These are phyloP conservation scores for Oryzias curvinotus DNA, from an alignment of 2,113 vertebrate genomes.

Conservation along the genomic window DNA sequence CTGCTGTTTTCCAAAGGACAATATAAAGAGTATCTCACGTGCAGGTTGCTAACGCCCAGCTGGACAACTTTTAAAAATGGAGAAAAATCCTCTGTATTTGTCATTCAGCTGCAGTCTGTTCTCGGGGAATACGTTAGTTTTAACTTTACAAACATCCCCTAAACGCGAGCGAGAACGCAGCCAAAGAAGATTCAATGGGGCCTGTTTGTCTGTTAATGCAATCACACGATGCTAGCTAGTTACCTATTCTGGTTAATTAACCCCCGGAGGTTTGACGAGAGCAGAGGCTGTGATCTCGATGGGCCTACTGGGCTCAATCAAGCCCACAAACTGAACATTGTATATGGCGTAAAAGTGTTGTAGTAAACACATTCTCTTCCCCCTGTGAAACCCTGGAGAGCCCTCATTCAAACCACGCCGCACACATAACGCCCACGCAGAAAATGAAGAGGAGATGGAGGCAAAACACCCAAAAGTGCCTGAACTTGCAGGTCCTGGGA, in stretches of 20 bases:
- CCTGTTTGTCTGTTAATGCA: slow-evolving; percentile 64
- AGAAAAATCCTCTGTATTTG: not conserved
- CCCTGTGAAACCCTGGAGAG: slow-evolving; percentile 59
- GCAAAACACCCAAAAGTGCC: slow-evolving; percentile 24
- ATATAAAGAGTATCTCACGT: slow-evolving; percentile 22
- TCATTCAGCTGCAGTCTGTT: slow-evolving; percentile 3
- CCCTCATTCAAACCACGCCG: slow-evolving; percentile 83
- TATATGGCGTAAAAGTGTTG: slow-evolving; percentile 81
- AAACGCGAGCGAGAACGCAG: slow-evolving; percentile 1
- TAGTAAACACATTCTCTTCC: slow-evolving; percentile 86
- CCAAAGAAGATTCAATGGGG: slow-evolving; percentile 35
- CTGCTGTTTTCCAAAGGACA: slow-evolving; percentile 3
- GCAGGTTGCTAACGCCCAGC: not conserved
- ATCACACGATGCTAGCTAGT: slow-evolving; percentile 56
- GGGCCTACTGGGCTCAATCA: slow-evolving; percentile 92
- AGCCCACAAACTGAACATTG: slow-evolving; percentile 78
- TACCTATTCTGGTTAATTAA: slow-evolving; percentile 87
- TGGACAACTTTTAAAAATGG: not conserved
- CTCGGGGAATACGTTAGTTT: not conserved
- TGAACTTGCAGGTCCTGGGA: slow-evolving; percentile 14
- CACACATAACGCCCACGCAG: slow-evolving; percentile 47
- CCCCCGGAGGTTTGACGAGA: slow-evolving; percentile 74
- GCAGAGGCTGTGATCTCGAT: slow-evolving; percentile 80
- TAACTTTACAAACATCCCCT: slow-evolving; percentile 38
- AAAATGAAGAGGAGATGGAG: slow-evolving; percentile 21